Evolutionary conservation across 2,888 invertebrate species (phyloP), one percentile per base, ranked within the genome.

Genomic region (Tenodera sinensis): DNA sequence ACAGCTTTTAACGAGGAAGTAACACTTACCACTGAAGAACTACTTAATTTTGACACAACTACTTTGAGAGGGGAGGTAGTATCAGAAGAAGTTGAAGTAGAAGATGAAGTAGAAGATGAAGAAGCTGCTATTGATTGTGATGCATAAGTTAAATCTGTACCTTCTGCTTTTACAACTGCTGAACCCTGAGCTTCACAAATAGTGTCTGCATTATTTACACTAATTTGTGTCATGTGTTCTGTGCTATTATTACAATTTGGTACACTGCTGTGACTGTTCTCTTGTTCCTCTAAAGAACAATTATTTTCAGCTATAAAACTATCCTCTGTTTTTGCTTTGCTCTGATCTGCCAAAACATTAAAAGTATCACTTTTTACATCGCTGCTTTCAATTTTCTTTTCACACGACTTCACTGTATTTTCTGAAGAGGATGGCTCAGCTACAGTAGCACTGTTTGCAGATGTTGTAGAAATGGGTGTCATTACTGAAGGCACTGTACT

Each of bases 401-500:
- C 87, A 87, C 34, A 81, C 20, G 82, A 30, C 28, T 87, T 34
- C 12, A 83, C 30, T 20, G n/a, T 71, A 15, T 84, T 88, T 88
- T 27, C 30, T 88, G 88, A n/a, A 20, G 28, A 27, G 12, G 88
- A 84, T 81, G 71, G 27, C 25, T 81, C 81, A 27, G 28, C 28
- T 42, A 88, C 34, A 28, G 81, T 84, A 42, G 47, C 85, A 82
- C 83, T 85, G 42, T 54, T 84, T 87, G 89, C 28, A 28, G 84
- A 14, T 83, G 28, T 83, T 42, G 87, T 12, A 82, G 82, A 83
- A 81, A 86, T 84, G 27, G 87, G 47, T 81, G 85, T 28, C 28
- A 54, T 28, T 34, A 87, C 47, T 85, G 85, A 90, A 90, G 90
- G 90, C 90, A 90, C 90, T 89, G 89, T 86, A 88, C 30, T 86